Evolutionary conservation across 2,113 vertebrate species (phyloP).

Genomic region (Psittacus erithacus): DNA sequence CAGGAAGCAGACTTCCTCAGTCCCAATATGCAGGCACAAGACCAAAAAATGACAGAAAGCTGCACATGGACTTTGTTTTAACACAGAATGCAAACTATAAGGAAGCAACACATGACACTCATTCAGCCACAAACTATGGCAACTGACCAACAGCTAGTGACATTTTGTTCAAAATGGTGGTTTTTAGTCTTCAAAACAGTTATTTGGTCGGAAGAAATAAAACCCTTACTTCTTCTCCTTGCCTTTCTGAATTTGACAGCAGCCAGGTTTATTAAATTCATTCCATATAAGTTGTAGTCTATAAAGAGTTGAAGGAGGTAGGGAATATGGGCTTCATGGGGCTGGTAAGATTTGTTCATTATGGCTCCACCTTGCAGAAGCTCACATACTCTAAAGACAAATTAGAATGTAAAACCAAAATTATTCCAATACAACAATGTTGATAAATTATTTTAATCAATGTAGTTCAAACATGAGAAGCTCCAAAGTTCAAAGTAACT

Average conservation of each 20-base stretch:
- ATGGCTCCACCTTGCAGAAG: conserved; percentile 96
- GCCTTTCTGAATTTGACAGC: conserved; percentile 92
- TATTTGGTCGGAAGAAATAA: conserved; percentile 46
- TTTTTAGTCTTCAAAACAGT: background rate
- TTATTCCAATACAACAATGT: background rate
- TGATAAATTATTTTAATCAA: background rate
- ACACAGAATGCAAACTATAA: background rate
- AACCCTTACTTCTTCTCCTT: conserved; percentile 82
- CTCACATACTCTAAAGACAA: conserved; percentile 89
- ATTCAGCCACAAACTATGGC: background rate
- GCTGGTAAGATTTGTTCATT: conserved; percentile 98
- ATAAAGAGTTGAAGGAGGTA: conserved; percentile 99
- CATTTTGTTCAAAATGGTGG: background rate
- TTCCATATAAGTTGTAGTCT: conserved; percentile 98
- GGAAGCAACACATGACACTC: background rate
- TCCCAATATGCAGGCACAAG: background rate
- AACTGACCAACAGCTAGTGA: background rate
- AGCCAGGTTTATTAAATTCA: conserved; percentile 94
- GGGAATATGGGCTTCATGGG: conserved; percentile 97
- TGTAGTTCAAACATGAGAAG: background rate
- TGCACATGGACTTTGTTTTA: background rate
- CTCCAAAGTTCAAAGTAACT: background rate
- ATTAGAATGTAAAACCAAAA: background rate
- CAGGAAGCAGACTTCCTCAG: background rate
- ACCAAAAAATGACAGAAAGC: background rate